Conservation (phyloP, 1,140 invertebrate genomes). For the Eubasilissa regina region DNA sequence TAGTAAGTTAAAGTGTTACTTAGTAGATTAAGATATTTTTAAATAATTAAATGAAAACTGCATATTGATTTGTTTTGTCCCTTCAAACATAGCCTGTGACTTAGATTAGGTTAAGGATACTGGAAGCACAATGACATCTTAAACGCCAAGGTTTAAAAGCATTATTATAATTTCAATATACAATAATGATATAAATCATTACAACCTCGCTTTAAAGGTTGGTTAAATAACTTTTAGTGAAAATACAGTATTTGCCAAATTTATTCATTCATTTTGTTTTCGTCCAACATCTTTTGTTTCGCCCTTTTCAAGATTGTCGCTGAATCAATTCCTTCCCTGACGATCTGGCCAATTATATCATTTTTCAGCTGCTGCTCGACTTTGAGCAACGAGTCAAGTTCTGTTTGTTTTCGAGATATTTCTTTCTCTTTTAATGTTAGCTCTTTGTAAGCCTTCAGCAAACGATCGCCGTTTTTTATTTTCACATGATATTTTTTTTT, state of each 20-base stretch:
- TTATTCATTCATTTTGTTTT: not conserved
- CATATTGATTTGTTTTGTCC: too few species aligned
- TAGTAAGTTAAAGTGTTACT: too few species aligned
- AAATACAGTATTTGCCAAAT: not conserved
- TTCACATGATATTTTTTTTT: conserved; percentile 1
- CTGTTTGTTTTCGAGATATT: not conserved
- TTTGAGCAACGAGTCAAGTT: not conserved
- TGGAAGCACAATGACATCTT: too few species aligned
- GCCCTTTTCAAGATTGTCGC: conserved; percentile 9
- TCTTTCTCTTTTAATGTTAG: not conserved
- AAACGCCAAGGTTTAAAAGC: not conserved
- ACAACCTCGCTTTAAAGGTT: not conserved
- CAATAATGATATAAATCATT: not conserved
- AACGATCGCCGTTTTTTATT: not conserved
- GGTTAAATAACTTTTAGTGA: not conserved
- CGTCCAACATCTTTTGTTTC: conserved; percentile 16
- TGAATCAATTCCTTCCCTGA: conserved; percentile 26
- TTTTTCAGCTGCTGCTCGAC: conserved; percentile 24
- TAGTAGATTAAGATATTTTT: too few species aligned
- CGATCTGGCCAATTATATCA: conserved; percentile 12
- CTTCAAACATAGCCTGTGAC: too few species aligned
- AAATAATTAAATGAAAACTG: too few species aligned
- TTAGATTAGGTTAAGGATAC: too few species aligned
- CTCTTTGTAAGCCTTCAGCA: not conserved
- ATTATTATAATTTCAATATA: not conserved